Conservation (phyloP, 2,888 invertebrate genomes). For the Thumatha senex region DNA sequence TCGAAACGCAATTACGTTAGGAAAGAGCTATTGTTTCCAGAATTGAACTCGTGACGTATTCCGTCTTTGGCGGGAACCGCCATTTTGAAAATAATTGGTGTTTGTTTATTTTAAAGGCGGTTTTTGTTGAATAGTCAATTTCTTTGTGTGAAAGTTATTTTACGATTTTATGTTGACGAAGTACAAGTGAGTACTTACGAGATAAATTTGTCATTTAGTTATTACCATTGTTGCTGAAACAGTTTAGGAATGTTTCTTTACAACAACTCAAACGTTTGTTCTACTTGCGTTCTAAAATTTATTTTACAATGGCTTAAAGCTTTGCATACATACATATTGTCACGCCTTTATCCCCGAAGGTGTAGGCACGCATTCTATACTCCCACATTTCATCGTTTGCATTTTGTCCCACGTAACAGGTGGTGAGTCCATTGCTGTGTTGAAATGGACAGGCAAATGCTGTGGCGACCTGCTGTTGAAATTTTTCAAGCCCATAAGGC, state of each 20-base stretch:
- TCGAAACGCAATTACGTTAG: conserved; percentile 11
- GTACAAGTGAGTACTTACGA: not conserved
- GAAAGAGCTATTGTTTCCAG: conserved; percentile 38
- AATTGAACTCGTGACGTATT: conserved; percentile 35
- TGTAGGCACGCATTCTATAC: not conserved
- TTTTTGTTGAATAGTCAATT: conserved; percentile 9
- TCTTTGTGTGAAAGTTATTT: conserved; percentile 1
- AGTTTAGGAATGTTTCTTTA: too few species aligned
- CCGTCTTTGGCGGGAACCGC: conserved; percentile 14
- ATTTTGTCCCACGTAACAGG: too few species aligned
- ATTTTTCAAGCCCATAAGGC: too few species aligned
- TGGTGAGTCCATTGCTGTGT: too few species aligned
- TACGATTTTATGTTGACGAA: conserved; percentile 1
- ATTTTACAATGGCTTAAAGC: too few species aligned
- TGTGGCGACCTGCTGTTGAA: too few species aligned
- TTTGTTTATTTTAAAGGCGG: conserved; percentile 13
- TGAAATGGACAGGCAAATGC: too few species aligned
- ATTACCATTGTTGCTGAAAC: not conserved
- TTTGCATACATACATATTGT: too few species aligned
- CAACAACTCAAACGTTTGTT: too few species aligned
- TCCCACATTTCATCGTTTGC: too few species aligned
- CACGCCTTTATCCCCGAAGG: too few species aligned
- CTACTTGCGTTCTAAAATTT: too few species aligned
- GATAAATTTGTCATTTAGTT: not conserved
- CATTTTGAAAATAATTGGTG: conserved; percentile 6